These are phyloP conservation scores for Lamproptera curius DNA, from an alignment of 2,888 invertebrate genomes.

Conservation along the genomic window DNA sequence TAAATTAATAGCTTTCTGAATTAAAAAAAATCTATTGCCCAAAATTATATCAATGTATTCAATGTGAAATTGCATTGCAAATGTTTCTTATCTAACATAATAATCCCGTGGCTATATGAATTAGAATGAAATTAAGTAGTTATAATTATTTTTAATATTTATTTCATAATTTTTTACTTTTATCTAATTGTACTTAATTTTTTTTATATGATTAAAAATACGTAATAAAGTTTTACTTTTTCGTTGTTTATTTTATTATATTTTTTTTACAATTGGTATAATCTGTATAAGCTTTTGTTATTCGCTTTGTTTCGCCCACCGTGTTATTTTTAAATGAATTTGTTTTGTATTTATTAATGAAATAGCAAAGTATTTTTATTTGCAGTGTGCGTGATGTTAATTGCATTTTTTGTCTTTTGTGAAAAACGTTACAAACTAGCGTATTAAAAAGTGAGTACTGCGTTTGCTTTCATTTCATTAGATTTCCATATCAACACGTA, in stretches of 20 bases:
- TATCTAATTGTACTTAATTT: neutral
- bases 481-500: too few relatives aligned
- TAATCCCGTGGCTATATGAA: too few relatives aligned
- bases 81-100: too few relatives aligned
- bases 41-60: too few relatives aligned
- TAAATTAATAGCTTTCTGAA: slow-evolving; percentile 24
- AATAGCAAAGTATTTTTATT: slow-evolving; percentile 18
- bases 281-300: slow-evolving; percentile 14
- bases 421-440: slow-evolving; percentile 22
- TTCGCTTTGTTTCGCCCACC: slow-evolving; percentile 20
- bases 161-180: neutral
- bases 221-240: slow-evolving; percentile 1
- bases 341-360: slow-evolving; percentile 20
- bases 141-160: neutral
- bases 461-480: too few relatives aligned
- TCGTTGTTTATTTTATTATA: too few relatives aligned
- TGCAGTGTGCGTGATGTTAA: slow-evolving; percentile 25
- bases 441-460: slow-evolving; percentile 31
- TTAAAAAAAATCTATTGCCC: too few relatives aligned
- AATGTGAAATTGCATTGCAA: too few relatives aligned
- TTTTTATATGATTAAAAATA: slow-evolving; percentile 25
- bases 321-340: slow-evolving; percentile 16
- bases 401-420: slow-evolving; percentile 23
- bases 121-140: too few relatives aligned
- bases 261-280: slow-evolving; percentile 24